Evolutionary conservation across 2,113 vertebrate species (phyloP).

Genomic region (Zosterops japonicus): DNA sequence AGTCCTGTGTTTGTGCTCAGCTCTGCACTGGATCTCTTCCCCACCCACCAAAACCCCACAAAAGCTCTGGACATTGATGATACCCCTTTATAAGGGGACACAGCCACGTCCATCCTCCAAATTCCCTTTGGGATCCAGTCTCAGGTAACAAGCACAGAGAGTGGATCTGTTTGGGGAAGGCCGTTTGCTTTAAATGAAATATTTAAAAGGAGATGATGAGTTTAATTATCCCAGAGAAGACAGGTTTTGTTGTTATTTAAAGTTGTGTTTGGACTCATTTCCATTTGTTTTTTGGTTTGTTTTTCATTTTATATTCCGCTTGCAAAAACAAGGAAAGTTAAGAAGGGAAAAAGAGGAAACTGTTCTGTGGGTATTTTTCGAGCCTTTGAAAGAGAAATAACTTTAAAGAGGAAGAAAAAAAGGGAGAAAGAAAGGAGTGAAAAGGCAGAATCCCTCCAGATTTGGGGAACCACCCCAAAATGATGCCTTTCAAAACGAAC

Average conservation of each 20-base stretch:
- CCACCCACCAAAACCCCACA: not conserved
- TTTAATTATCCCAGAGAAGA: not conserved
- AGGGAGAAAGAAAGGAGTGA: not conserved
- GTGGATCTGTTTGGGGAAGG: not conserved
- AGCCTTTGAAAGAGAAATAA: not conserved
- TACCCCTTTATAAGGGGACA: not conserved
- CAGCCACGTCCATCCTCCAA: accelerated
- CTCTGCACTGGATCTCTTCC: not conserved
- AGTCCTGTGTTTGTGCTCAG: too few relatives aligned
- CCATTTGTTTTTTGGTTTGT: not conserved
- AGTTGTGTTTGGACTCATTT: not conserved
- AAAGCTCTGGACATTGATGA: not conserved
- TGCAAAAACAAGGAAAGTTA: not conserved
- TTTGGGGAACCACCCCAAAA: not conserved
- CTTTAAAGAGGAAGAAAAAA: not conserved
- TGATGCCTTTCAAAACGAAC: not conserved
- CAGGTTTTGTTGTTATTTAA: not conserved
- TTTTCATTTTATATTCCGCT: not conserved
- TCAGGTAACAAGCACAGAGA: too few relatives aligned
- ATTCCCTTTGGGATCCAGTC: not conserved
- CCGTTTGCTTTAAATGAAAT: not conserved
- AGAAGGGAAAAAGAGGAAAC: not conserved
- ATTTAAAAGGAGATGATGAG: not conserved
- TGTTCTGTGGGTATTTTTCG: not conserved
- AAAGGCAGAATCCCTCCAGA: not conserved